phyloP scores from a whole-genome alignment of 2,113 vertebrate species.

The Tupaia tana region DNA sequence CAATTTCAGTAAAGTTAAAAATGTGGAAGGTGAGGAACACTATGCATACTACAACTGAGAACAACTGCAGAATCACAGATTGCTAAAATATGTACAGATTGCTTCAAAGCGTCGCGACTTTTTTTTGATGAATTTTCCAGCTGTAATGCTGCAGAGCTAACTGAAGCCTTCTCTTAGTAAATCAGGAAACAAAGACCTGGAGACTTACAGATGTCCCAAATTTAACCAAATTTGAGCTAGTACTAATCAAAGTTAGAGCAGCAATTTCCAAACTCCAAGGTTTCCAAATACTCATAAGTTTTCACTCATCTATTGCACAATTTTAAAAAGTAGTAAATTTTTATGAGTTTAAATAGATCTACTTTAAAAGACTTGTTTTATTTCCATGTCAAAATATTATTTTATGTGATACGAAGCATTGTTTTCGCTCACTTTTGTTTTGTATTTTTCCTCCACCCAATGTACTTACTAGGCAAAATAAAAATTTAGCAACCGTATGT shows the following conservation, averaged over 20 bases:
- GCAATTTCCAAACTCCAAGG: neutral
- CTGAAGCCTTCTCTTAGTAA: constrained; percentile 7
- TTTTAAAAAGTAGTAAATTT: neutral
- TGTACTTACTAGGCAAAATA: constrained; percentile 1
- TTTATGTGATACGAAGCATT: neutral
- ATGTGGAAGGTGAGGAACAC: neutral
- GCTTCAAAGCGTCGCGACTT: neutral
- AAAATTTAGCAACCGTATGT: neutral
- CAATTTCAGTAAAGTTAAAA: constrained; percentile 7
- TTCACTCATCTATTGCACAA: neutral
- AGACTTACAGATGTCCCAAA: neutral
- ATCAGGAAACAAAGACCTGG: neutral
- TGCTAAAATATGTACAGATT: neutral
- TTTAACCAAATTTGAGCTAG: neutral
- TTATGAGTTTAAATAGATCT: neutral
- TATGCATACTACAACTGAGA: neutral
- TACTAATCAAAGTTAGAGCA: neutral
- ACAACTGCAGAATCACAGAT: constrained; percentile 15
- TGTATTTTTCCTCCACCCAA: neutral
- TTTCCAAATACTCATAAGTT: neutral
- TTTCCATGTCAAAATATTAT: constrained; percentile 18
- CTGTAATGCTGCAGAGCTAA: neutral
- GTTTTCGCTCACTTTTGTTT: neutral
- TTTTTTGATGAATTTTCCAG: neutral
- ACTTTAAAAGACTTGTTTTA: neutral